Evolutionary conservation across 2,113 vertebrate species (phyloP), one percentile per base, ranked within the genome.

Genomic region (Neodontobutis hainanensis): DNA sequence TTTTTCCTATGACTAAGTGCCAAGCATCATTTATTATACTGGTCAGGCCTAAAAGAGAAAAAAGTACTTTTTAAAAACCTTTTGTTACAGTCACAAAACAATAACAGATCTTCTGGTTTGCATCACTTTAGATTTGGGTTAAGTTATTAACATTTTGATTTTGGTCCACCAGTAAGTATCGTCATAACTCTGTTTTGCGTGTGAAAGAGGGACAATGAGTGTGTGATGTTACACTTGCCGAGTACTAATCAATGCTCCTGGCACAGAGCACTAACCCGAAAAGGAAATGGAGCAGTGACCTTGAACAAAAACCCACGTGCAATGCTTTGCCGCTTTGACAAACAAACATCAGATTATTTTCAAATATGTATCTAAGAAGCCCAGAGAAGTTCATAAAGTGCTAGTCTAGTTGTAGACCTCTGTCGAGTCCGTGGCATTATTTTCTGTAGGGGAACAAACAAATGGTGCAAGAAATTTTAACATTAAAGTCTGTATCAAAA

Each of bases 201-300:
- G 69, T 47, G 57, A 64, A 53, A 35, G 40, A 12, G 59, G n/a
- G n/a, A n/a, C n/a, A n/a, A n/a, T n/a, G 46, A 38, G 78, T 77
- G 77, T 45, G 51, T 85, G 84, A 82, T 83, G 78, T 85, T 86
- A 85, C 83, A 78, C 80, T 84, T 85, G 73, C 72, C 35, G 84
- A 85, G 84, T 87, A 61, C 82, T 90, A 90, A 90, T 90, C 87
- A 89, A 89, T 90, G 87, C 80, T 80, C 66, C 84, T 83, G 84
- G 88, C 85, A 86, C 78, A 86, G 75, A 83, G 76, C 85, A 73
- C 63, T 66, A 84, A 81, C 78, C 75, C 64, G 51, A 85, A 87
- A 79, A 78, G 77, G 84, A 89, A 87, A 86, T 86, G 61, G 80
- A 87, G 73, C 27, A 5, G 12, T 86, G 88, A 90, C 88, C 88